Base-by-base conservation (phyloP, 2,888 invertebrate genomes). In the Scelioninae gen. 2 region DNA sequence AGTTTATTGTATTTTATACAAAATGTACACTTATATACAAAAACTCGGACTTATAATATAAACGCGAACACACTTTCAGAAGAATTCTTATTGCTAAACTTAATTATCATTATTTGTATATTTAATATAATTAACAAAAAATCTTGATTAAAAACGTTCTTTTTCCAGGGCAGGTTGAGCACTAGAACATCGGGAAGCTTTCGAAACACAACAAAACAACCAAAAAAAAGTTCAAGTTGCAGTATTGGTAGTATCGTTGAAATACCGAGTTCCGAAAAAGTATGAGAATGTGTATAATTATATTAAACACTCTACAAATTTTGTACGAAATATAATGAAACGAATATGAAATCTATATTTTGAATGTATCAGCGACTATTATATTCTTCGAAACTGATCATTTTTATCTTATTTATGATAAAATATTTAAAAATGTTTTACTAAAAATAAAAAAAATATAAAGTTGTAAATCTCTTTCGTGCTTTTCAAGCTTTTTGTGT, bases 211-310 rank as follows among this genome's bases (percentile, higher is more conserved):
- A 75, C 75, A 4, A 77, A 78, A 28, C 77, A 78, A 4, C 78
- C 79, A 2, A 82, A 83, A 64, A 84, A 84, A 65, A 82, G 79
- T 63, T 83, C 83, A 15, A 82, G 81, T 28, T 82, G 83, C 73
- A 83, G 82, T 46, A 83, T 85, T 31, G 83, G 82, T 5, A 85
- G 84, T 33, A 84, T 86, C 13, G 80, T 83, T 28, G 85, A 85
- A 75, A 77, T 83, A 35, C 84, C 85, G 2, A 80, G 78, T 39
- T 83, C 83, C 7, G 84, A 85, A 63, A 81, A 81, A 71, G 73
- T 80, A 31, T 83, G 76, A 78, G 52, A 16, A 25, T 55, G 60
- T 19, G 45, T 25, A 28, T 16, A 9, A n/a, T 15, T 31, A 19
- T 28, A 39, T 1, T 45, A 52, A 45, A 9, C 0, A 19, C 10